These are phyloP conservation scores for Agonopterix heracliana DNA, from an alignment of 2,888 invertebrate species.

Conservation along the genomic window DNA sequence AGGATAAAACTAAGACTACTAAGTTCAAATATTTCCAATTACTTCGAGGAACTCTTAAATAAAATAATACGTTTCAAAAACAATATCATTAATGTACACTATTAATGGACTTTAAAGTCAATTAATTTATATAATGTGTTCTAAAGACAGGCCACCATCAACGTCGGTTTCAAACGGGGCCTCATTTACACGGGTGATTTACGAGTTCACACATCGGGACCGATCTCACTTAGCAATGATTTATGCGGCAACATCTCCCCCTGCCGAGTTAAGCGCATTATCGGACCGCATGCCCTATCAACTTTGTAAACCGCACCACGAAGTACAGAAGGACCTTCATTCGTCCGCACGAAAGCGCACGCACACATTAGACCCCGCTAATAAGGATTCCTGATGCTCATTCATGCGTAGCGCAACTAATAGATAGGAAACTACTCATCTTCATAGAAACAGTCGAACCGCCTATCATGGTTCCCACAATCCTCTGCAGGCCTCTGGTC, in stretches of 20 bases:
- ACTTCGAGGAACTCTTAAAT: too few relatives aligned
- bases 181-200: constrained; percentile 72
- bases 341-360: neutral
- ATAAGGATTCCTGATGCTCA: neutral
- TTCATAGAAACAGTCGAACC: too few relatives aligned
- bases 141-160: constrained; percentile 57
- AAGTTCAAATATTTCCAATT: too few relatives aligned
- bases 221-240: constrained; percentile 73
- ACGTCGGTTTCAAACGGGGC: constrained; percentile 41
- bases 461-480: too few relatives aligned
- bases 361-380: neutral
- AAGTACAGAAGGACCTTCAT: too few relatives aligned
- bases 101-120: constrained; percentile 32
- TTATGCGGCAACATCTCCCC: constrained; percentile 66
- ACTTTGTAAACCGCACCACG: constrained; percentile 48
- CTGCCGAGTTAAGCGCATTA: constrained; percentile 68
- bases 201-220: constrained; percentile 70
- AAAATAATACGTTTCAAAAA: neutral
- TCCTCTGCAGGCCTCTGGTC: too few relatives aligned
- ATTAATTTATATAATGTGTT: constrained; percentile 48
- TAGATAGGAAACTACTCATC: too few relatives aligned
- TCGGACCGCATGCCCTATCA: constrained; percentile 63
- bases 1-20: too few relatives aligned
- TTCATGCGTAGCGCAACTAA: too few relatives aligned
- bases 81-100: constrained; percentile 17